Base-by-base conservation (phyloP, 1,140 invertebrate genomes). In the Drosophila leontia region DNA sequence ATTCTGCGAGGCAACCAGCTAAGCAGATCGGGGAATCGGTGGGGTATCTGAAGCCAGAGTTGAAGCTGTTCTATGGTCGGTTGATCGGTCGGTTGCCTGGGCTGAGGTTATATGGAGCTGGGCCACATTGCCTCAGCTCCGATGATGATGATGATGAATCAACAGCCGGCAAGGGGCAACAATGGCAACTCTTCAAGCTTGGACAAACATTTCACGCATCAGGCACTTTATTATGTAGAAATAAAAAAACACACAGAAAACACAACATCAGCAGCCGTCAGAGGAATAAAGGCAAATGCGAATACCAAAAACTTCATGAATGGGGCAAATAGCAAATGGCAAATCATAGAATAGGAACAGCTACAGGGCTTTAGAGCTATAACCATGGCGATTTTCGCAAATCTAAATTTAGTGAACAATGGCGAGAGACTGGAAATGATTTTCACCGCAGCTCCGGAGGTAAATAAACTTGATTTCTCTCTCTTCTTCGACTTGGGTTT, bases 131-230 rank as follows among this genome's bases (percentile, higher is more conserved):
- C 58, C 35, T 57, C 19, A 41, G 35, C 55, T 44, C 32, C 47
- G 17, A 88, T 88, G 74, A 75, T 67, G 58, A 76, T 80, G 71
- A 84, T 82, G 74, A 90, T 88, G 85, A 88, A 90, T 90, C 85
- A 88, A 87, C 78, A 85, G 82, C 57, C 72, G 75, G 63, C 74
- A 78, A 62, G 70, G 70, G 78, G 78, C 83, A 85, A 82, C 78
- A 90, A 88, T 90, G 85, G 85, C 85, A 88, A 90, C 81, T 79
- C 80, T 90, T 91, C 82, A 91, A 82, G 90, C 90, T 84, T 91
- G 90, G 90, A 91, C 90, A 91, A 91, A 90, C 90, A 91, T 91
- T 91, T 91, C 91, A 91, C 90, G 90, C 90, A 91, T 91, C 90
- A 91, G 78, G 90, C 90, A 91, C 83, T 91, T 91, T 91, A 90